A percentile compares a stretch with the other conserved stretches of the same genome.
Evolutionary conservation across 2,888 invertebrate species (phyloP).

Genomic region (Schrankia costaestrigalis): DNA sequence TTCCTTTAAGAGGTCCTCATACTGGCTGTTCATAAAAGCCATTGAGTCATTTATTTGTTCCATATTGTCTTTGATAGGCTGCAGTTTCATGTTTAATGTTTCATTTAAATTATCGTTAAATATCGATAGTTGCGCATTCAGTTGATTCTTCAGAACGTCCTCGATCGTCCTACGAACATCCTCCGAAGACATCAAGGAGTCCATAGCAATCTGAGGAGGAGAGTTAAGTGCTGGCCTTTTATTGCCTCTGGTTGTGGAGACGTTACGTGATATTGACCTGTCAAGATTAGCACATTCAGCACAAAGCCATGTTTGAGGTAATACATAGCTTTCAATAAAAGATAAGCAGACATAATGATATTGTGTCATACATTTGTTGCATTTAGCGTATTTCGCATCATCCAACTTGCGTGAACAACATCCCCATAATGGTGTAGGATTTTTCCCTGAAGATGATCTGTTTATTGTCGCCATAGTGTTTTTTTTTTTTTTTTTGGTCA

Average conservation of each 20-base stretch:
- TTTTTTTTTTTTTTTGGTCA: too few relatives aligned
- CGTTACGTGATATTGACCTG: background rate
- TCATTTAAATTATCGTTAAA: background rate
- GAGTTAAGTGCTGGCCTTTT: slow-evolving; percentile 1
- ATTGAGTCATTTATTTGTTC: slow-evolving; percentile 1
- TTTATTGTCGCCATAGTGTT: too few relatives aligned
- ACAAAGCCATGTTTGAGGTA: background rate
- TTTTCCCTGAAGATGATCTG: too few relatives aligned
- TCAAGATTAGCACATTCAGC: background rate
- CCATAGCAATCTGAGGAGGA: background rate
- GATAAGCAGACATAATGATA: too few relatives aligned
- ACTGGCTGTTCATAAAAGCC: slow-evolving; percentile 3
- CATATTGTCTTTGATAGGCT: slow-evolving; percentile 1
- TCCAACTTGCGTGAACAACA: too few relatives aligned
- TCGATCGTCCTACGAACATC: slow-evolving; percentile 1
- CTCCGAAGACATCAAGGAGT: background rate
- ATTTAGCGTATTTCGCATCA: too few relatives aligned
- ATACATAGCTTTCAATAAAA: background rate
- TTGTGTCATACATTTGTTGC: too few relatives aligned
- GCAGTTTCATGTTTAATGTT: slow-evolving; percentile 2
- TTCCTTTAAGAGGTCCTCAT: slow-evolving; percentile 3
- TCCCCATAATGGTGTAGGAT: too few relatives aligned
- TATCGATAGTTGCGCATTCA: background rate
- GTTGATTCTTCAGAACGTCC: background rate
- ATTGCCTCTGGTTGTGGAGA: slow-evolving; percentile 2